Evolutionary conservation across 2,113 vertebrate genomes (phyloP).

Genomic region (Tachycineta bicolor): DNA sequence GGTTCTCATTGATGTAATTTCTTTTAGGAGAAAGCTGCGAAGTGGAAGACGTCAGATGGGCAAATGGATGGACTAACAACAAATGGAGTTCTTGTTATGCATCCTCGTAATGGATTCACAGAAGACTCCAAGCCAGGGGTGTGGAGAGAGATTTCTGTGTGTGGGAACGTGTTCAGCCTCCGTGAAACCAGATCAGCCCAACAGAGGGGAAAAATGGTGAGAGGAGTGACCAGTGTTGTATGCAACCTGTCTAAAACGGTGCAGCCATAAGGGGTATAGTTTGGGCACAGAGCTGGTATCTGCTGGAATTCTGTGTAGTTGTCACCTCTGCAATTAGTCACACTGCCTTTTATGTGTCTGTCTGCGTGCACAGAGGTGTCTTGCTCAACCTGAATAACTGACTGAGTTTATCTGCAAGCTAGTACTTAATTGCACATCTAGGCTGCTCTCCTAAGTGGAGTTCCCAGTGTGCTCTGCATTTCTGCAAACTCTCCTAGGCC

Average conservation of each 20-base stretch:
- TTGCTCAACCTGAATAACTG: neutral
- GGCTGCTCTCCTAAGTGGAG: neutral
- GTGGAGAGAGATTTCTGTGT: slow-evolving; percentile 98
- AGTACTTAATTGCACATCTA: neutral
- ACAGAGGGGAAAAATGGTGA: slow-evolving; percentile 97
- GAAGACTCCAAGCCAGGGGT: slow-evolving; percentile 96
- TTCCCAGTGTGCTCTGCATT: neutral
- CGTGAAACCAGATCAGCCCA: slow-evolving; percentile 96
- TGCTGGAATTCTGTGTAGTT: neutral
- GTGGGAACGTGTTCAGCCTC: slow-evolving; percentile 95
- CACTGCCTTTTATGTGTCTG: neutral
- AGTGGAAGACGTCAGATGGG: slow-evolving; percentile 94
- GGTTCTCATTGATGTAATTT: neutral
- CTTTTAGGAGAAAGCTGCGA: slow-evolving; percentile 94
- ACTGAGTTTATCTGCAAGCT: neutral
- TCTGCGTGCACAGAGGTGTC: neutral
- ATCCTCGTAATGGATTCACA: slow-evolving; percentile 93
- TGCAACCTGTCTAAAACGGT: neutral
- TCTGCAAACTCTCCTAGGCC: neutral
- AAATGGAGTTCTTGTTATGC: slow-evolving; percentile 98
- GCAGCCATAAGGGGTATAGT: neutral
- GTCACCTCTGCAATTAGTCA: neutral
- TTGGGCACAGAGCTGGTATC: neutral
- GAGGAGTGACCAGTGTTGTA: neutral
- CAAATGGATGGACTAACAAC: slow-evolving; percentile 99